Evolutionary conservation across 2,888 invertebrate species (phyloP).

Genomic region (Zaprionus bogoriensis): DNA sequence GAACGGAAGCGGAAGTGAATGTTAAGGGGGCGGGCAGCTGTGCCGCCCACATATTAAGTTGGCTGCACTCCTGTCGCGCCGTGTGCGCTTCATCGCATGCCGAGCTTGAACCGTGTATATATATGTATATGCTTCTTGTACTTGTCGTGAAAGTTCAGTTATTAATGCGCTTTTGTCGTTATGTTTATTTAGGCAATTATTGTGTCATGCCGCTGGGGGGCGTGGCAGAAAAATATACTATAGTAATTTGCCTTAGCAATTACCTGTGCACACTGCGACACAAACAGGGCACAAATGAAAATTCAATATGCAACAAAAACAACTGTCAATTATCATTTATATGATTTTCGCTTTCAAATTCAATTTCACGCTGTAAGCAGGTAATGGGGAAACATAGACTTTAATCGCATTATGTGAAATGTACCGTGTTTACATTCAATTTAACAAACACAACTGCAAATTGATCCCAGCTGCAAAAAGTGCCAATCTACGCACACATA

Average conservation of each 20-base stretch:
- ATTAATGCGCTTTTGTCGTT: constrained; percentile 63
- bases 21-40: constrained; percentile 28
- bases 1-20: constrained; percentile 51
- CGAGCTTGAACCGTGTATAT: constrained; percentile 35
- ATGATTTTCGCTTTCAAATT: constrained; percentile 42
- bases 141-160: constrained; percentile 42
- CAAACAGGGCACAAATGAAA: constrained; percentile 38
- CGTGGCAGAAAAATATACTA: constrained; percentile 33
- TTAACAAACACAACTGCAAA: constrained; percentile 24
- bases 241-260: constrained; percentile 58
- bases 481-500: background rate
- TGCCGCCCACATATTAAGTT: constrained; percentile 23
- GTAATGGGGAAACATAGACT: constrained; percentile 14
- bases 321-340: constrained; percentile 39
- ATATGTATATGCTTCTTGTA: constrained; percentile 22
- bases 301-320: constrained; percentile 36
- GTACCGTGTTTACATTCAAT: constrained; percentile 44
- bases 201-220: constrained; percentile 42
- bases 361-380: constrained; percentile 25
- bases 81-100: constrained; percentile 67
- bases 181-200: constrained; percentile 68
- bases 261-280: constrained; percentile 24
- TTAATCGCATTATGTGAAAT: constrained; percentile 50
- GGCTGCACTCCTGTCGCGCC: constrained; percentile 8
- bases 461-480: background rate